Conservation (phyloP, 2,113 vertebrate genomes). For the Myanophis thanlyinensis region DNA sequence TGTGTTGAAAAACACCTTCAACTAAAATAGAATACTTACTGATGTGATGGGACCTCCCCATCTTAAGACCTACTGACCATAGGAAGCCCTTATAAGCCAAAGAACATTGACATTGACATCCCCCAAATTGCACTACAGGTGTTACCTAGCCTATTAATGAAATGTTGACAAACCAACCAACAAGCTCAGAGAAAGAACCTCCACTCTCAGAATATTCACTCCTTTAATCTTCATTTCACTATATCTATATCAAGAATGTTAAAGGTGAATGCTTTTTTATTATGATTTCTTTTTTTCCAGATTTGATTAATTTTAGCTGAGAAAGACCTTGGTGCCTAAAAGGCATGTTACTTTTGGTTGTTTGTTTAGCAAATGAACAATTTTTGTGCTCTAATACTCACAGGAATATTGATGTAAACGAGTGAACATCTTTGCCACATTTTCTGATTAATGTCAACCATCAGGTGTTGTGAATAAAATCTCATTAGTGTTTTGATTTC, state of each 20-base stretch:
- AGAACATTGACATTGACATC: not conserved
- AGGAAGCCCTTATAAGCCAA: not conserved
- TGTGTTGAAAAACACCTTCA: not conserved
- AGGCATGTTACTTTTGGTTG: not conserved
- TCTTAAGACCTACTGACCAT: not conserved
- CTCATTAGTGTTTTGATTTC: constrained; percentile 47
- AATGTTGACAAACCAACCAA: not conserved
- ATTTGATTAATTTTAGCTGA: not conserved
- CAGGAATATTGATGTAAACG: constrained; percentile 31
- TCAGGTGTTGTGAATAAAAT: constrained; percentile 41
- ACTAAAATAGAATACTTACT: not conserved
- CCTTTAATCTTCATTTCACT: not conserved
- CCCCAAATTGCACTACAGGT: not conserved
- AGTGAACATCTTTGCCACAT: constrained; percentile 24
- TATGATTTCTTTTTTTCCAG: not conserved
- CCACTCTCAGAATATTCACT: not conserved
- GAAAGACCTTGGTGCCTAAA: constrained; percentile 1
- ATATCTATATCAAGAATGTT: not conserved
- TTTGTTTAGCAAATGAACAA: not conserved
- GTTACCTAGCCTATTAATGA: not conserved
- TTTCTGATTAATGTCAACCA: constrained; percentile 36
- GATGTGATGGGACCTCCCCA: not conserved
- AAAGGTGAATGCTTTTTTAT: not conserved
- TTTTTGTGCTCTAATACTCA: constrained; percentile 11
- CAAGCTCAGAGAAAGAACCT: not conserved